A percentile compares a stretch with the other conserved stretches of the same genome.
Evolutionary conservation across 2,797 vertebrate genomes (phyloP).

Genomic region (Betta splendens): DNA sequence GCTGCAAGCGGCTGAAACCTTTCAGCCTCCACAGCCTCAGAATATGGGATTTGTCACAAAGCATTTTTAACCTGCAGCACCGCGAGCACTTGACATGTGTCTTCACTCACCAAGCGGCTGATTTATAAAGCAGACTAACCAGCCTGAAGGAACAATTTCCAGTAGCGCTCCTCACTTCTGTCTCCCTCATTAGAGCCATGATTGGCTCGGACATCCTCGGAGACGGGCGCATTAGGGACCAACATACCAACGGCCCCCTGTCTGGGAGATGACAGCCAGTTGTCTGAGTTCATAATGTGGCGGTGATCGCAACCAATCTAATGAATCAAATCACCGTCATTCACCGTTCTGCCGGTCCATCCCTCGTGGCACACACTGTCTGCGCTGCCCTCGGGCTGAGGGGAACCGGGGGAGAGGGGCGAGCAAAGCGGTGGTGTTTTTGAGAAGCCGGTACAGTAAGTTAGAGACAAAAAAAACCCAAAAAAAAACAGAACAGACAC

Average conservation of each 20-base stretch:
- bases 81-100: conserved; percentile 54
- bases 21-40: conserved; percentile 19
- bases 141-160: conserved; percentile 70
- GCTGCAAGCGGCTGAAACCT: not conserved
- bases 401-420: conserved; percentile 44
- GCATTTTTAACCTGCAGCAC: conserved; percentile 47
- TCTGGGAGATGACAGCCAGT: conserved; percentile 69
- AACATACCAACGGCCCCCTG: conserved; percentile 60
- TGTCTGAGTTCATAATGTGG: conserved; percentile 65
- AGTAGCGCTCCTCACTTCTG: conserved; percentile 54
- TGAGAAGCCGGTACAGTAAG: conserved; percentile 12
- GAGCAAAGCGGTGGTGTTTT: conserved; percentile 36
- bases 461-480: conserved; percentile 14
- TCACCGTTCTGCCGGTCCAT: conserved; percentile 54
- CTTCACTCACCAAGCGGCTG: conserved; percentile 55
- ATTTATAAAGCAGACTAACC: conserved; percentile 62
- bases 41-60: conserved; percentile 46
- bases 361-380: conserved; percentile 52
- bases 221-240: conserved; percentile 62
- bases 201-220: conserved; percentile 72
- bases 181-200: conserved; percentile 69
- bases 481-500: too few relatives aligned
- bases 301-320: conserved; percentile 65
- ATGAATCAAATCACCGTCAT: conserved; percentile 69
- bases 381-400: conserved; percentile 52